Conservation (phyloP, 2,888 invertebrate species). For the Nomada fabriciana region DNA sequence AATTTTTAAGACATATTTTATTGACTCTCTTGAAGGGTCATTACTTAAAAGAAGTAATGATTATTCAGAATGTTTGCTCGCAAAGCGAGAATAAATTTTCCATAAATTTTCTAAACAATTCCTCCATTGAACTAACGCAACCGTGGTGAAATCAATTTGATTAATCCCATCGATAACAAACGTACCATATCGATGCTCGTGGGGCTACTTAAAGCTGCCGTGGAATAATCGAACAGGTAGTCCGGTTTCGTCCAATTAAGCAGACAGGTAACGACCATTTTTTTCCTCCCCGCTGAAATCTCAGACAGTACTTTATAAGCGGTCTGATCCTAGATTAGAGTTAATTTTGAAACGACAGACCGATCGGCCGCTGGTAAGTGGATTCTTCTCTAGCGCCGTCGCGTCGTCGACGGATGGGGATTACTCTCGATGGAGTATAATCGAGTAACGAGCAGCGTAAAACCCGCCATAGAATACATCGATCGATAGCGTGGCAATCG, state of each 20-base stretch:
- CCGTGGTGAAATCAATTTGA: too few relatives aligned
- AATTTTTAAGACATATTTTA: too few relatives aligned
- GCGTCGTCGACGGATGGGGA: slow-evolving; percentile 61
- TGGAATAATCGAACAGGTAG: slow-evolving; percentile 17
- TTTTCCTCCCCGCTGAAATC: slow-evolving; percentile 50
- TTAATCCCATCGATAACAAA: too few relatives aligned
- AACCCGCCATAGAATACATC: slow-evolving; percentile 21
- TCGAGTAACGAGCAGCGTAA: slow-evolving; percentile 60
- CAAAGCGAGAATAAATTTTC: too few relatives aligned
- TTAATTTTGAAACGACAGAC: slow-evolving; percentile 67
- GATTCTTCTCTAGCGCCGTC: slow-evolving; percentile 60
- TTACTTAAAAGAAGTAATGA: too few relatives aligned
- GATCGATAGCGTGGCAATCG: slow-evolving; percentile 1
- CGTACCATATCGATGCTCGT: too few relatives aligned
- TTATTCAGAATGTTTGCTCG: too few relatives aligned
- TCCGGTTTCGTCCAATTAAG: slow-evolving; percentile 39
- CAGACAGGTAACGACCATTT: slow-evolving; percentile 42
- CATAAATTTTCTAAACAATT: too few relatives aligned
- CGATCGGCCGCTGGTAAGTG: slow-evolving; percentile 65
- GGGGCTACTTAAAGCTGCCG: not conserved
- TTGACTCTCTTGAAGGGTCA: too few relatives aligned
- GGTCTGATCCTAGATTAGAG: slow-evolving; percentile 72
- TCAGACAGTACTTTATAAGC: slow-evolving; percentile 62
- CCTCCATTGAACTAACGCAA: too few relatives aligned
- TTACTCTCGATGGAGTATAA: slow-evolving; percentile 53